Evolutionary conservation across 2,797 vertebrate genomes (phyloP).

Genomic region (Acanthornis magna): DNA sequence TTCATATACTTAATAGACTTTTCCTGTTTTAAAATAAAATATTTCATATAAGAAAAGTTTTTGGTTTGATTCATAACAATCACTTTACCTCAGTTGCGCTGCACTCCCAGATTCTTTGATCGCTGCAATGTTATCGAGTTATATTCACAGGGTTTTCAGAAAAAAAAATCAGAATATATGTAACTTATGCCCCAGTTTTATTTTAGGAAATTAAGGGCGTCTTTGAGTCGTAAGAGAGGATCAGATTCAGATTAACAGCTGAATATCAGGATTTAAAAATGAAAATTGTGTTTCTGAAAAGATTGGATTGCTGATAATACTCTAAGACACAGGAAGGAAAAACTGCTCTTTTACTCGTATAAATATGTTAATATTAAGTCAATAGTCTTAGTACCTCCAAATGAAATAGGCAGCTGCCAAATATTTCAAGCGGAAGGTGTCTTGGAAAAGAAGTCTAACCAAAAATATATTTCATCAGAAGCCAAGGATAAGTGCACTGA

Average conservation of each 20-base stretch:
- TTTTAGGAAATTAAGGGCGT: neutral
- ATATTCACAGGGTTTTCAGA: fast-evolving
- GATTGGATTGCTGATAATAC: neutral
- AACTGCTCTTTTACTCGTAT: neutral
- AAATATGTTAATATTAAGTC: neutral
- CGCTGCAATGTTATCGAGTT: neutral
- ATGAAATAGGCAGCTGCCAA: neutral
- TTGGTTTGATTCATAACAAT: neutral
- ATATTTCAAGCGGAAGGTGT: neutral
- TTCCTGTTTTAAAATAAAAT: neutral
- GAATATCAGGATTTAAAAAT: neutral
- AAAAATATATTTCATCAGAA: neutral
- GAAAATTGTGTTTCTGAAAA: neutral
- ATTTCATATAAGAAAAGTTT: neutral
- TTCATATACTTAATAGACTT: neutral
- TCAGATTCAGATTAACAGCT: neutral
- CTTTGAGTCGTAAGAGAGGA: neutral
- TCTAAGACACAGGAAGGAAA: neutral
- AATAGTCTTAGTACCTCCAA: neutral
- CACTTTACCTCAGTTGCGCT: neutral
- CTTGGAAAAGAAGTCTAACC: neutral
- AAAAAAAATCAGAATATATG: neutral
- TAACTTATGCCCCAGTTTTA: neutral
- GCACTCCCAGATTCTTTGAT: neutral
- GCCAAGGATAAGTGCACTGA: neutral